A percentile compares a stretch with the other conserved stretches of the same genome.
phyloP scores from a whole-genome alignment of 1,140 invertebrate species.

The Anadara kagoshimensis region DNA sequence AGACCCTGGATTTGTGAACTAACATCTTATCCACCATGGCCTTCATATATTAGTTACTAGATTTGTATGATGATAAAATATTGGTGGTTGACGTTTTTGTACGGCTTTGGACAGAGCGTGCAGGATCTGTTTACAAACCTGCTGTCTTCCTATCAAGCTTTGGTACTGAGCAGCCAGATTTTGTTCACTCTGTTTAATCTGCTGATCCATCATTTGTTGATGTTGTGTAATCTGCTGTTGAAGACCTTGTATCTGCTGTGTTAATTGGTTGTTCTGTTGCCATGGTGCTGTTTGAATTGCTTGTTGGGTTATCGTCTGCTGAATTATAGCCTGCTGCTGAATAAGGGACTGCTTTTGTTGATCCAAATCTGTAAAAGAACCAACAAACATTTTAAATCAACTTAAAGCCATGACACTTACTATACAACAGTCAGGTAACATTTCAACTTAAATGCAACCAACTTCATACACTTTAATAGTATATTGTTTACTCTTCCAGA shows the following conservation, averaged over 20 bases:
- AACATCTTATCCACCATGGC: too few species aligned
- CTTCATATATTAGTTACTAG: too few species aligned
- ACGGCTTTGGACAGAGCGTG: too few species aligned
- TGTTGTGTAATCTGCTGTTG: constrained; percentile 83
- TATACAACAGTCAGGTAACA: too few species aligned
- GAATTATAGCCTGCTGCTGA: constrained; percentile 60
- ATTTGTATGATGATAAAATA: too few species aligned
- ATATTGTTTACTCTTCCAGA: too few species aligned
- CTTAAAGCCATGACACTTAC: too few species aligned
- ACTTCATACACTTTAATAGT: too few species aligned
- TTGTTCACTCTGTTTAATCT: constrained; percentile 94
- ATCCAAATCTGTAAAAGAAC: constrained; percentile 19
- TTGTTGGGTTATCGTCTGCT: constrained; percentile 60
- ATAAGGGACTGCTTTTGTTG: constrained; percentile 63
- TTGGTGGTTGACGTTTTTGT: too few species aligned
- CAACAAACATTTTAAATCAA: neutral
- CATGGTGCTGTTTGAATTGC: constrained; percentile 56
- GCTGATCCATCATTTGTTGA: constrained; percentile 82
- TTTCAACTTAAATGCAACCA: too few species aligned
- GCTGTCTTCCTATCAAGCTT: constrained; percentile 77
- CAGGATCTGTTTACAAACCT: constrained; percentile 54
- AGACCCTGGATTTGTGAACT: too few species aligned
- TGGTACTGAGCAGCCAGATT: constrained; percentile 95
- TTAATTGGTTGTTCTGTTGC: constrained; percentile 50
- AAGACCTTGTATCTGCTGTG: constrained; percentile 66